These are phyloP conservation scores for Ostrea edulis DNA, from an alignment of 1,140 invertebrate species.

Conservation along the genomic window DNA sequence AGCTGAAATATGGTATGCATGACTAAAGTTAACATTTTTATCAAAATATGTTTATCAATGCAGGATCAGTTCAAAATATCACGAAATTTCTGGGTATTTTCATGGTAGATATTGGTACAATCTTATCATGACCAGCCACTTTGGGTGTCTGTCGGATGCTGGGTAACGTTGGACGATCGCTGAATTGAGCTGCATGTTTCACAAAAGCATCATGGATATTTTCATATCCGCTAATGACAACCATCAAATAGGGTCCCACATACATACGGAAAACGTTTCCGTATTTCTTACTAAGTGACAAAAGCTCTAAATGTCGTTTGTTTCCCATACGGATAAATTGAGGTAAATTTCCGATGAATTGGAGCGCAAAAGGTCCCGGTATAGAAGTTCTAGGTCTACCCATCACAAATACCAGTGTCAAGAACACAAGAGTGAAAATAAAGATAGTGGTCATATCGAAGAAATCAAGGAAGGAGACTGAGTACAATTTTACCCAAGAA, in stretches of 20 bases:
- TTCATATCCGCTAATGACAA: conserved; percentile 61
- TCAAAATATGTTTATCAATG: no score
- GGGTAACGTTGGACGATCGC: conserved; percentile 49
- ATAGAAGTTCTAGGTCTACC: conserved; percentile 41
- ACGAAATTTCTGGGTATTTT: no score
- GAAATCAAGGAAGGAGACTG: background rate
- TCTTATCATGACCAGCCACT: background rate
- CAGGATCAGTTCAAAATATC: no score
- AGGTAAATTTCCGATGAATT: conserved; percentile 54
- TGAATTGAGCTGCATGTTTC: conserved; percentile 56
- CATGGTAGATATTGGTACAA: no score
- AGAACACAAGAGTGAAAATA: conserved; percentile 93
- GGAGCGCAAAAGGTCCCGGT: conserved; percentile 51
- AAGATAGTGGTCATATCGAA: conserved; percentile 80
- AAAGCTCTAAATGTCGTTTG: conserved; percentile 42
- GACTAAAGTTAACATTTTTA: no score
- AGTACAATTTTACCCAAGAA: background rate
- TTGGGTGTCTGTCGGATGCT: background rate
- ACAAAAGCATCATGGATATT: conserved; percentile 59
- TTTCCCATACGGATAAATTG: conserved; percentile 31
- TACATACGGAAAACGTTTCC: conserved; percentile 62
- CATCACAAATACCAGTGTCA: conserved; percentile 85
- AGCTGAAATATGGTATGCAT: no score
- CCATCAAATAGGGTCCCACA: conserved; percentile 53
- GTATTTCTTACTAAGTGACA: conserved; percentile 50